A percentile compares a stretch with the other conserved stretches of the same genome.
phyloP scores from a whole-genome alignment of 2,113 vertebrate species.

The Sprattus sprattus region DNA sequence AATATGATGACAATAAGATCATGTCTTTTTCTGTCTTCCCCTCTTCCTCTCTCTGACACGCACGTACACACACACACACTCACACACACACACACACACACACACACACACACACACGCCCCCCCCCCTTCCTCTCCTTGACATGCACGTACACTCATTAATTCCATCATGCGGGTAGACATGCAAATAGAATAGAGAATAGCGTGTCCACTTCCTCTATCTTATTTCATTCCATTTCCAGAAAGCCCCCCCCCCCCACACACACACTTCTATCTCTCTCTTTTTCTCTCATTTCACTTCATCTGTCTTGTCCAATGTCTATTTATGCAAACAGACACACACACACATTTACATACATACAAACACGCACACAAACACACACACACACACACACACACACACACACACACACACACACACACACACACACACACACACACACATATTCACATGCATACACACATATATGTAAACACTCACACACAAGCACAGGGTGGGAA shows the following conservation, averaged over 20 bases:
- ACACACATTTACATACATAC: not conserved
- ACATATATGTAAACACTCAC: constrained; percentile 19
- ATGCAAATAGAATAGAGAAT: not conserved
- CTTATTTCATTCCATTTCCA: not conserved
- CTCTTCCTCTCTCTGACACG: too few relatives aligned
- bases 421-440: not conserved
- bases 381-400: not conserved
- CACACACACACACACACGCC: too few relatives aligned
- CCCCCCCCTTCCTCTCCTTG: not conserved
- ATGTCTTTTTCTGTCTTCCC: not conserved
- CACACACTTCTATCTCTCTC: too few relatives aligned
- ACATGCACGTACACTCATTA: not conserved
- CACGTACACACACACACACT: too few relatives aligned
- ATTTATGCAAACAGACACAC: not conserved
- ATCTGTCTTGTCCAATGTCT: not conserved
- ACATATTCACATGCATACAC: not conserved
- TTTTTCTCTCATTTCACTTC: not conserved
- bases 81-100: too few relatives aligned
- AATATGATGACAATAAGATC: not conserved
- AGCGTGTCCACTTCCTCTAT: not conserved
- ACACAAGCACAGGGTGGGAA: constrained; percentile 31
- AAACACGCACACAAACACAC: not conserved
- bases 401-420: not conserved
- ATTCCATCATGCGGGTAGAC: not conserved
- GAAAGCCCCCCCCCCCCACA: too few relatives aligned